Conservation (phyloP, 2,888 invertebrate species). For the Ischnura elegans region DNA sequence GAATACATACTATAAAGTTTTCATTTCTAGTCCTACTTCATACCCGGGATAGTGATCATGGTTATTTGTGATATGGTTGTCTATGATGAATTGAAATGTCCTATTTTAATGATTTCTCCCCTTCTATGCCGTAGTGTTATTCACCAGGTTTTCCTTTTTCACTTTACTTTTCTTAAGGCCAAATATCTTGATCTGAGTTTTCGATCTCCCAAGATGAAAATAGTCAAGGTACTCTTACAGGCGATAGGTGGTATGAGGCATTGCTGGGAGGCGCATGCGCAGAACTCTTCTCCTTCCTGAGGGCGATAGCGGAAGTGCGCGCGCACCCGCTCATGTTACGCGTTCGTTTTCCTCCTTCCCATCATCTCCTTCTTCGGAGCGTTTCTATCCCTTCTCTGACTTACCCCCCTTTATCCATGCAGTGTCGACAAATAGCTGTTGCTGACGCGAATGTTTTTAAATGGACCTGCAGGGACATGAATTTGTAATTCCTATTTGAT, state of each 20-base stretch:
- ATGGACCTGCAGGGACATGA: too few species aligned
- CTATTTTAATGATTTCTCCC: too few species aligned
- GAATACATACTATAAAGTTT: too few species aligned
- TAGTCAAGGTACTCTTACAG: background rate
- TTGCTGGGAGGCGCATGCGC: background rate
- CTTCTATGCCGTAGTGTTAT: too few species aligned
- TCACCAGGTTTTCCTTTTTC: too few species aligned
- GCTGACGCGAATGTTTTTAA: background rate
- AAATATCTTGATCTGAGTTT: too few species aligned
- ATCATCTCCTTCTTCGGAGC: background rate
- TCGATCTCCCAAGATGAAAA: background rate
- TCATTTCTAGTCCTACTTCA: too few species aligned
- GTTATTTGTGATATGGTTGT: too few species aligned
- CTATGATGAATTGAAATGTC: too few species aligned
- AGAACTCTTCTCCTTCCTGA: constrained; percentile 2
- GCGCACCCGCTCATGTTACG: background rate
- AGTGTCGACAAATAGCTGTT: background rate
- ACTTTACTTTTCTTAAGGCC: too few species aligned
- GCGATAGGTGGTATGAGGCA: background rate
- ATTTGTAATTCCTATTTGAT: too few species aligned
- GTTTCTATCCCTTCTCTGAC: background rate
- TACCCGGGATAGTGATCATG: too few species aligned
- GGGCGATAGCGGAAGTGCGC: constrained; percentile 59
- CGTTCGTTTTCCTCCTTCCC: background rate
- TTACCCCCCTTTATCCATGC: background rate